Base-by-base conservation (phyloP, 2,888 invertebrate genomes). In the Microctonus aethiopoides region DNA sequence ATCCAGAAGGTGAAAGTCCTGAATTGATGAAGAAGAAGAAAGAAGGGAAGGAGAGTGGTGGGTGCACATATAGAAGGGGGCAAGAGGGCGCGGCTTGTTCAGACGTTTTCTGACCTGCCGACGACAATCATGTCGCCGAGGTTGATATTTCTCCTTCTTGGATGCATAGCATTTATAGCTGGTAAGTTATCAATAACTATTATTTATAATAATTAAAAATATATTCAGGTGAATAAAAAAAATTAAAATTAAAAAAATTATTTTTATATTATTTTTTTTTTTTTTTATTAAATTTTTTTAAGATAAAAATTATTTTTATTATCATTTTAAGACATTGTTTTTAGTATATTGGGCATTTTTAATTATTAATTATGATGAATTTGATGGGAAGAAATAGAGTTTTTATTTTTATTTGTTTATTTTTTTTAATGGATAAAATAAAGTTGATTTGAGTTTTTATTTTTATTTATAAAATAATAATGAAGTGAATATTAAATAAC, bases 61-160 rank as follows among this genome's bases (percentile, higher is more conserved):
- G 83, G 83, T 81, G 79, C 80, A 81, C 86, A 86, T 86, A 86
- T 85, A 86, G 86, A 84, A 46, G 46, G 85, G 86, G 84, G 81
- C 82, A 81, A 85, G 86, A 86, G 86, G 86, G 86, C 84, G 86
- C 86, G 86, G 84, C 84, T 85, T 83, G 85, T 86, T 81, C 86
- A 86, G 86, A 86, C 86, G 81, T 81, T 81, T 79, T 81, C 83
- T 76, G 83, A 82, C 79, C 83, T 76, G 78, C 77, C 77, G 79
- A 84, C 82, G 79, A 80, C 82, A 77, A 82, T 76, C 80, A 86
- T 85, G 85, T 83, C 83, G 83, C 81, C 81, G 77, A 85, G 81
- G 83, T 82, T 81, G 70, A 79, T 81, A 78, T 78, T 83, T 71
- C 75, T 77, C 57, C 77, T 86, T 60, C 78, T 86, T 70, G 85